Base-by-base conservation (phyloP, 2,113 vertebrate genomes). In the Scatophagus argus region DNA sequence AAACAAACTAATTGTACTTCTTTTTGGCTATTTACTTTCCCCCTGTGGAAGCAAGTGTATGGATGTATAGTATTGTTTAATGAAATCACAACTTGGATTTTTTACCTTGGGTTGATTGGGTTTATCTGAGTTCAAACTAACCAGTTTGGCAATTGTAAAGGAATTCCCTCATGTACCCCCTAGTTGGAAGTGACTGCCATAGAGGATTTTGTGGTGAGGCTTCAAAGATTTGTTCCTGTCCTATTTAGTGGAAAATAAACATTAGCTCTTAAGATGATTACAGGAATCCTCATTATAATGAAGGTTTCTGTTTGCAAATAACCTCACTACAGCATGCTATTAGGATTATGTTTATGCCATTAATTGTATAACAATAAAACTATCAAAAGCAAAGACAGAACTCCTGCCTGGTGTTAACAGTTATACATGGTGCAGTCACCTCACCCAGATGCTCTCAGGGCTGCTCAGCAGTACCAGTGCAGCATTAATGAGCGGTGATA, bases 401-500 rank as follows among this genome's bases (percentile, higher is more conserved):
- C 34, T 63, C 8, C 2, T 34, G 41, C 43, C 6, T 17, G 36
- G 74, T 67, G 64, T 67, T 60, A 59, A 51, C 47, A 25, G 47
- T 73, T 76, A n/a, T 36, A 70, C 67, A 56, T 46, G 16, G 74
- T 61, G 67, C 83, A 82, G 81, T 51, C 77, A 64, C 74, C 78
- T 85, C 74, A 71, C 58, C n/a, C 67, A 80, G 83, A 79, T 74
- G 66, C 82, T 84, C 82, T 41, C 67, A 25, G 74, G 71, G 67
- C 71, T 44, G 46, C 69, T 75, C 81, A 29, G 80, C 76, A 65
- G 72, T 66, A 85, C 74, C 72, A 77, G 78, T 56, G 76, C 84
- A 85, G 82, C 81, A 83, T 87, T 91, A 91, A 85, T 89, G 89
- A 91, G 73, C 64, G 80, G 83, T 39, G 17, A 88, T 94, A 91